Percentiles rank a stretch among this genome's conserved stretches.
These are phyloP conservation scores for Hormaphis cornu DNA, from an alignment of 1,140 invertebrate genomes.

Conservation along the genomic window DNA sequence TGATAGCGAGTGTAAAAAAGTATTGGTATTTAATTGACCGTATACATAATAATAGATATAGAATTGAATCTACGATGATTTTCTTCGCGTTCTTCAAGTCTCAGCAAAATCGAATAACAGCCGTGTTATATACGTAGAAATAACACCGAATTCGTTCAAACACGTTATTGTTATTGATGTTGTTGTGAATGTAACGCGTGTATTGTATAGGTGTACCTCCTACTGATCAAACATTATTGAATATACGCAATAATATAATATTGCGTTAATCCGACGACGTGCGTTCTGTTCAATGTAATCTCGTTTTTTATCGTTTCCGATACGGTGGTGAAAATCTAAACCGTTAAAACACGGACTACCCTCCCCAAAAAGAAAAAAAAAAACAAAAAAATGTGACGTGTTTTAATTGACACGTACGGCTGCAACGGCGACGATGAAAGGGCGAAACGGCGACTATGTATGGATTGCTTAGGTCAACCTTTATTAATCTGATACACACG, in stretches of 20 bases:
- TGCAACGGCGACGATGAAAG: neutral
- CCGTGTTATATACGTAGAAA: too few species aligned
- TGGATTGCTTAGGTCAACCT: neutral
- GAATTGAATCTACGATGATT: too few species aligned
- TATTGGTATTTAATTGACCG: too few species aligned
- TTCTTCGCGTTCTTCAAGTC: too few species aligned
- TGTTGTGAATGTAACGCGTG: too few species aligned
- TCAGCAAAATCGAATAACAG: too few species aligned
- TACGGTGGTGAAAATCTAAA: neutral
- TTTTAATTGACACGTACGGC: constrained; percentile 24
- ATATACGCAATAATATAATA: neutral
- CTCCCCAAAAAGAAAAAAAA: too few species aligned
- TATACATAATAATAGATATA: too few species aligned
- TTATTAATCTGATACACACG: neutral
- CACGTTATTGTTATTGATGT: neutral
- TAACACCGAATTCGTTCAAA: too few species aligned
- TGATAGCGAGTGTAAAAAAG: too few species aligned
- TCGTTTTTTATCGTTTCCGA: constrained; percentile 13
- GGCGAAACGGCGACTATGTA: neutral
- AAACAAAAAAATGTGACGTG: neutral
- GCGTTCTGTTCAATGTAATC: neutral
- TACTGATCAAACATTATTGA: neutral
- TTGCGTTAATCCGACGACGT: constrained; percentile 18
- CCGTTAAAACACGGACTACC: neutral
- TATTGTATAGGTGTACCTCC: neutral